Base-by-base conservation (phyloP, 2,797 vertebrate species). In the Leuciscus waleckii region DNA sequence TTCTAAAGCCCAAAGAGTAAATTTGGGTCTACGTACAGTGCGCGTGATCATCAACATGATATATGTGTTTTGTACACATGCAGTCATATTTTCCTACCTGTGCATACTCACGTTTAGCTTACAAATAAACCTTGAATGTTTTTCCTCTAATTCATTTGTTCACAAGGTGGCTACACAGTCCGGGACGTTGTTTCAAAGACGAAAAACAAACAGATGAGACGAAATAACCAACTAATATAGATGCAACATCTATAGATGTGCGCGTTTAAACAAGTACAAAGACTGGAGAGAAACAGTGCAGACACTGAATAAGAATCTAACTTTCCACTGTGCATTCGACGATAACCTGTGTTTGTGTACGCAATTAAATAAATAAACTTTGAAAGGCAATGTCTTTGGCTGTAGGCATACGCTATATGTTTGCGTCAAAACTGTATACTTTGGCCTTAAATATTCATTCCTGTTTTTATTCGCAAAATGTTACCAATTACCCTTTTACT, bases 81-180 rank as follows among this genome's bases (percentile, higher is more conserved):
- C n/a, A 61, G n/a, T 29, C 1, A 16, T 0, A 7, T 7, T 7
- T 29, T 29, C 2, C 3, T 14, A 61, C 2, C 4, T 2, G 10
- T 0, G 13, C 58, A 13, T 56, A 8, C 7, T 21, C 7, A 2
- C 1, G 51, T 54, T 54, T 56, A 9, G 21, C 54, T n/a, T 5
- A 13, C 11, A 61, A 26, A 26, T 26, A 61, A 26, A 61, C 56
- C 4, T 26, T 61, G 2, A 1, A 29, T 56, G 1, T 10, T 56
- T 56, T 21, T 56, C 1, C 21, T 23, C 54, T 1, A 54, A 54
- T 26, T 61, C 0, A 4, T 61, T 61, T 61, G 56, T 26, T 61
- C 56, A 26, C 23, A 61, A 61, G 8, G 23, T 58, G 56, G 23
- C 4, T 10, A 61, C n/a, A 26, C 56, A 5, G 4, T n/a, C n/a